Evolutionary conservation across 2,797 vertebrate genomes (phyloP).

Genomic region (Paguma larvata): DNA sequence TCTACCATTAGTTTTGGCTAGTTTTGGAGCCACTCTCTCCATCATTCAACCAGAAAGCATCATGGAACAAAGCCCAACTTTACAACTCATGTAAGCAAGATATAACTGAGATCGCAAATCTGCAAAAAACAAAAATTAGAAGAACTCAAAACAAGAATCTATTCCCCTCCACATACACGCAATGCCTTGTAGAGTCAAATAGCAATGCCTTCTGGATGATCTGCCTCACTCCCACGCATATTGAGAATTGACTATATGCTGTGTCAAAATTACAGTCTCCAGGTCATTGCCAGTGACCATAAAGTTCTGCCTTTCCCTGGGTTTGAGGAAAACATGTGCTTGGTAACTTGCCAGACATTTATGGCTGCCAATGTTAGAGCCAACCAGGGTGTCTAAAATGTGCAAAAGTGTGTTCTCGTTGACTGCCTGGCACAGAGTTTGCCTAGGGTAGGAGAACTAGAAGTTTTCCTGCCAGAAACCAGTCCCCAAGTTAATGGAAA

Average conservation of each 20-base stretch:
- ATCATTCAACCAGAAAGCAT: neutral
- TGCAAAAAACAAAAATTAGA: neutral
- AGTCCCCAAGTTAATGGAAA: neutral
- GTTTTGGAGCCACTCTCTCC: neutral
- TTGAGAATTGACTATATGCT: neutral
- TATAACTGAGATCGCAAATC: neutral
- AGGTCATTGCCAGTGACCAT: neutral
- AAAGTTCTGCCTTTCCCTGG: neutral
- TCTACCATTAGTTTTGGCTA: neutral
- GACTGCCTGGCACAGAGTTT: neutral
- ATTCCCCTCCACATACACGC: neutral
- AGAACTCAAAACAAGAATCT: neutral
- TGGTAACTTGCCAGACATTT: neutral
- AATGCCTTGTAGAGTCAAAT: neutral
- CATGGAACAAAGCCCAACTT: neutral
- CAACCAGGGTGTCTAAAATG: constrained; percentile 40
- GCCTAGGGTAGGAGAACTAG: neutral
- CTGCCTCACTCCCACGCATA: neutral
- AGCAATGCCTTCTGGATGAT: neutral
- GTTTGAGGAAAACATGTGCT: neutral
- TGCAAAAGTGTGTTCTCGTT: neutral
- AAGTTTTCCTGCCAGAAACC: constrained; percentile 24
- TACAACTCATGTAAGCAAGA: neutral
- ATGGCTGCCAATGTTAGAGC: constrained; percentile 24
- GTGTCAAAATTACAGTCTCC: neutral